These are phyloP conservation scores for Hystrix cristata DNA, from an alignment of 2,113 vertebrate species.

Conservation along the genomic window DNA sequence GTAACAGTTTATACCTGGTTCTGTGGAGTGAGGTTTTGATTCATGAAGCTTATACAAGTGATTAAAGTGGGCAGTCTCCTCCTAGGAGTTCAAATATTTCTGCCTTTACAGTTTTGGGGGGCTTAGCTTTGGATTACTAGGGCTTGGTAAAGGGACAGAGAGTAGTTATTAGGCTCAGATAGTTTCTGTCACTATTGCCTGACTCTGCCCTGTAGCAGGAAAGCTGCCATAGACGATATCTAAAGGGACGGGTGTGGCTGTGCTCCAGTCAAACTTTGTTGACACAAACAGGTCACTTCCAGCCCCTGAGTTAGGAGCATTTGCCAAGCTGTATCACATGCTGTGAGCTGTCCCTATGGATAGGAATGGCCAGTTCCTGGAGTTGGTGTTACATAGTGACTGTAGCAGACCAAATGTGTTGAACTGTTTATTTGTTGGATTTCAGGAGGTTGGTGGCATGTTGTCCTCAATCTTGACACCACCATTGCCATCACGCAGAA, in stretches of 20 bases:
- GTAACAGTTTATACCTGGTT: neutral
- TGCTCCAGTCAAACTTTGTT: too few species aligned
- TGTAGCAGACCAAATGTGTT: neutral
- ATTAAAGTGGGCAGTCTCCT: neutral
- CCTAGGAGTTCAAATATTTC: neutral
- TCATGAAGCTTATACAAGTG: too few species aligned
- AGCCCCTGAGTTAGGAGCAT: neutral
- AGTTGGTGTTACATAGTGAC: neutral
- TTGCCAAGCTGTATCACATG: rapidly evolving
- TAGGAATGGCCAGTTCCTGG: neutral
- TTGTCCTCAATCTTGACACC: slow-evolving; percentile 97
- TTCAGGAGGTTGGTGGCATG: slow-evolving; percentile 99
- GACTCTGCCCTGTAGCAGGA: neutral
- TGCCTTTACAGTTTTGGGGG: neutral
- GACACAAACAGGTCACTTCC: neutral
- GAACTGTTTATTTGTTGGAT: slow-evolving; percentile 55
- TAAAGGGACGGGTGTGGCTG: rapidly evolving
- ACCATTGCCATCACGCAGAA: slow-evolving; percentile 98
- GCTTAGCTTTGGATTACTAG: neutral
- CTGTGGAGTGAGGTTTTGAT: neutral
- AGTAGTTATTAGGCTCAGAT: neutral
- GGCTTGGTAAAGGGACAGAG: neutral
- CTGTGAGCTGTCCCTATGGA: neutral
- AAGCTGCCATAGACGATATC: rapidly evolving
- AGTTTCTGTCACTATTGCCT: neutral